Conservation (phyloP, 2,113 vertebrate species). For the Plectropomus leopardus region DNA sequence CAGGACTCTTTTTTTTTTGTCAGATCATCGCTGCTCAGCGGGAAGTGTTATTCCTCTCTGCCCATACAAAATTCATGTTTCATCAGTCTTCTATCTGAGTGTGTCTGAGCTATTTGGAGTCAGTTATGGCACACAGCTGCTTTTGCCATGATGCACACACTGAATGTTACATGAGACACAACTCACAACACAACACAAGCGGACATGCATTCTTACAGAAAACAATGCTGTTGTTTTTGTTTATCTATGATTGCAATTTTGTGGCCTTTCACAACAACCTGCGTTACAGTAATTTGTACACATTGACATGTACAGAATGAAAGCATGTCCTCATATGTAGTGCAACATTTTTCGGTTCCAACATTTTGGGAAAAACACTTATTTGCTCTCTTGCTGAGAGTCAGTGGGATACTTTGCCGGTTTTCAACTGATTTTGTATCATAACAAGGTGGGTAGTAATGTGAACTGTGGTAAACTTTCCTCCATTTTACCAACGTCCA, state of each 20-base stretch:
- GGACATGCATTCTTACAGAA: slow-evolving; percentile 23
- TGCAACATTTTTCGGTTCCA: neutral
- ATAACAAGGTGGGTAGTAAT: too few species aligned
- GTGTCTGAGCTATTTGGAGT: slow-evolving; percentile 15
- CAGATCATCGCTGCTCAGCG: neutral
- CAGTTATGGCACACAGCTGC: slow-evolving; percentile 42
- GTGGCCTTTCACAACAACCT: neutral
- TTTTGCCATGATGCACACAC: slow-evolving; percentile 51
- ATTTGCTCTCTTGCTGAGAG: neutral
- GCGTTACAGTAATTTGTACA: neutral
- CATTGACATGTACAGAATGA: neutral
- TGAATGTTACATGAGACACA: slow-evolving; percentile 58
- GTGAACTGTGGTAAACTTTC: too few species aligned
- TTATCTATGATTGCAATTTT: neutral
- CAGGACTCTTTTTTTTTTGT: neutral
- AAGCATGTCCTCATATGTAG: too few species aligned
- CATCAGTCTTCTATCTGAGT: slow-evolving; percentile 3
- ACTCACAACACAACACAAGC: slow-evolving; percentile 65
- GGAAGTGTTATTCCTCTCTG: slow-evolving; percentile 8
- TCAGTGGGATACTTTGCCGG: too few species aligned
- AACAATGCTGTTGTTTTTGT: neutral
- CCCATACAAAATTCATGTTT: slow-evolving; percentile 19
- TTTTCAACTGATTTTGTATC: too few species aligned
- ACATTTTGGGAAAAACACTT: neutral
- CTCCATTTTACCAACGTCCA: too few species aligned